Base-by-base conservation (phyloP, 2,797 vertebrate genomes). In the Xyrichtys novacula region DNA sequence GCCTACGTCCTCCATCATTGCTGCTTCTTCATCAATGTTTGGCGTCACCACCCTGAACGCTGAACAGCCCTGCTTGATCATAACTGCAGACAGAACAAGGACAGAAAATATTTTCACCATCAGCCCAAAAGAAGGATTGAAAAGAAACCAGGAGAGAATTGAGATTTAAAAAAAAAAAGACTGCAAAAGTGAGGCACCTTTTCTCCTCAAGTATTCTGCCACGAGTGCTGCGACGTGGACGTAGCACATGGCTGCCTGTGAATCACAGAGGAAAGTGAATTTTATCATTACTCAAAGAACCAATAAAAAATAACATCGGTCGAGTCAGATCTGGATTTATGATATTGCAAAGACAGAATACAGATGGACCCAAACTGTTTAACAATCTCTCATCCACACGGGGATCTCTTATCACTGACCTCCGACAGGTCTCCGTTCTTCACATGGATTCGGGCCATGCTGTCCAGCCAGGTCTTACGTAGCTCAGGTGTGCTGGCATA, bases 1-100 rank as follows among this genome's bases (percentile, higher is more conserved):
- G 47, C 98, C 98, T 0, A 97, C 96, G 11, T 99, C 98, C 85
- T 99, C 98, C 96, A 99, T 99, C 98, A 99, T 99, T 14, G 97
- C 96, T 12, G 95, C 98, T 72, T 99, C 98, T 86, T 99, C 98
- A 7, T 99, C 97, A 16, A 97, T 96, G 87, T 99, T 99, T 2
- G 98, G 98, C 20, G 98, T 99, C 42, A 99, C 94, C 44, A 98
- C 96, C 58, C 95, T 93, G 85, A 99, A 99, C 1, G 97, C 95
- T 2, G 93, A 94, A 85, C 97, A 99, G 26, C 98, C 98, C 87
- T 99, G 97, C 56, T 94, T 96, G 85, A 98, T 97, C 95, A 98
- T 97, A 54, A 96, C 98, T 99, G 72, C 6, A 52, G 28, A 29
- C 46, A 59, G 6, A 3, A 31, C 1, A 4, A 74, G 22, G 26